A percentile compares a stretch with the other conserved stretches of the same genome.
These are phyloP conservation scores for Marronus borbonicus DNA, from an alignment of 2,888 invertebrate species.

Conservation along the genomic window DNA sequence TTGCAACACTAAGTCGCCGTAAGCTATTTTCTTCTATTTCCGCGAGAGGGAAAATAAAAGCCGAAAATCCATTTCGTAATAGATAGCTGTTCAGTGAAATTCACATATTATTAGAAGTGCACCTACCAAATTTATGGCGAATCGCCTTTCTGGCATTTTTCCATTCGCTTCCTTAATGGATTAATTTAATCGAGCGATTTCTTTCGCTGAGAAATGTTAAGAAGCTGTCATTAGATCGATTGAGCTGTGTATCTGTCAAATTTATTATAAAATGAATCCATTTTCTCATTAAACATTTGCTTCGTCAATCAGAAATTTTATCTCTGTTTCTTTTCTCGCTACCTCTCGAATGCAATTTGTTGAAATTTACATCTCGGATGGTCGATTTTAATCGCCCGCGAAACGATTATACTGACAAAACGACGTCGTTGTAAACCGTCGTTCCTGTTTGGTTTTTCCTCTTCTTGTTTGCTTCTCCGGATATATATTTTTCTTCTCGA, in stretches of 20 bases:
- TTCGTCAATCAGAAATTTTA: slow-evolving; percentile 24
- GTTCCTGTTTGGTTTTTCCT: slow-evolving; percentile 8
- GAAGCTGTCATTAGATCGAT: neutral
- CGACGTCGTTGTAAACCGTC: slow-evolving; percentile 24
- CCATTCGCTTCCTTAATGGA: slow-evolving; percentile 30
- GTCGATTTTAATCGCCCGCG: slow-evolving; percentile 39
- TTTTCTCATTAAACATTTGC: slow-evolving; percentile 26
- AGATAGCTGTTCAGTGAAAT: neutral
- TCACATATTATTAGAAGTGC: slow-evolving; percentile 19
- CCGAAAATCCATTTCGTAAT: slow-evolving; percentile 9
- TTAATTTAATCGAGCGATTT: slow-evolving; percentile 25
- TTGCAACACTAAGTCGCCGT: no score
- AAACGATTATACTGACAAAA: slow-evolving; percentile 42
- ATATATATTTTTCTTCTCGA: slow-evolving; percentile 26
- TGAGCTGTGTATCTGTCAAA: neutral
- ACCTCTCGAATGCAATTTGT: slow-evolving; percentile 31
- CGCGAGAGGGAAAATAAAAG: neutral
- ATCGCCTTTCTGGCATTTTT: slow-evolving; percentile 32
- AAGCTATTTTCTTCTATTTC: neutral
- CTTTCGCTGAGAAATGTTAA: neutral
- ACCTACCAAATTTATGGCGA: slow-evolving; percentile 19
- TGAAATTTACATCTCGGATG: slow-evolving; percentile 36
- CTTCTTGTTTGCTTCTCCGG: neutral
- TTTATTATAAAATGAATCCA: neutral
- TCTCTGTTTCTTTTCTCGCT: neutral